Evolutionary conservation across 1,140 invertebrate genomes (phyloP).

Genomic region (Drosophila orena): DNA sequence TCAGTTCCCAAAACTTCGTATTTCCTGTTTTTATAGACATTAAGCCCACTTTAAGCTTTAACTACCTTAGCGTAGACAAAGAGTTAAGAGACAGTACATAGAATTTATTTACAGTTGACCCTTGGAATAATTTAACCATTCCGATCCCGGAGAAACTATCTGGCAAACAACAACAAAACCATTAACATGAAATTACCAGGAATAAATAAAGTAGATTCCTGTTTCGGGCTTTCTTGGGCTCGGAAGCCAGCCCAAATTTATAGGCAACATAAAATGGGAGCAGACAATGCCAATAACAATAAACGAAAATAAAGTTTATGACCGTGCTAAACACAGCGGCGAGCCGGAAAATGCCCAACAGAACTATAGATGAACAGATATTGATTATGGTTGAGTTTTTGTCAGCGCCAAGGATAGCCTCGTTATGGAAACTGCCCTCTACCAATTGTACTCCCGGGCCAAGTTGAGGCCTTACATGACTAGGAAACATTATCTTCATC

Average conservation of each 20-base stretch:
- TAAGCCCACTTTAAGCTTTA: too few species aligned
- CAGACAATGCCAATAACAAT: conserved; percentile 82
- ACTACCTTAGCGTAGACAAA: neutral
- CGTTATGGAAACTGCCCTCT: conserved; percentile 11
- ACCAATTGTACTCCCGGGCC: conserved; percentile 14
- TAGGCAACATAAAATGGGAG: conserved; percentile 72
- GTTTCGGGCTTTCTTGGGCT: conserved; percentile 1
- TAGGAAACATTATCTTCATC: conserved; percentile 13
- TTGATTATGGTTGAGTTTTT: conserved; percentile 39
- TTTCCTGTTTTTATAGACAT: neutral
- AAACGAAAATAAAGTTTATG: conserved; percentile 82
- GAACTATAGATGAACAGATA: conserved; percentile 38
- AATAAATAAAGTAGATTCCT: conserved; percentile 67
- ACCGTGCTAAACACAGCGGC: conserved; percentile 63
- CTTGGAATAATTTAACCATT: conserved; percentile 25
- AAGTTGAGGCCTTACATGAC: conserved; percentile 8
- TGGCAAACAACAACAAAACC: conserved; percentile 48
- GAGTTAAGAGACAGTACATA: conserved; percentile 30
- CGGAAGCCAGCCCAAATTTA: conserved; percentile 58
- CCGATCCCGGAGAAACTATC: conserved; percentile 23
- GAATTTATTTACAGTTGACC: conserved; percentile 15
- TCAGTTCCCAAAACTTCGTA: neutral
- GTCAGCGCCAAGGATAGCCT: conserved; percentile 19
- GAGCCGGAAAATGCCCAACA: conserved; percentile 7
- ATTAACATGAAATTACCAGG: conserved; percentile 74